These are phyloP conservation scores for Octopus sinensis DNA, from an alignment of 1,140 invertebrate species.

Conservation along the genomic window DNA sequence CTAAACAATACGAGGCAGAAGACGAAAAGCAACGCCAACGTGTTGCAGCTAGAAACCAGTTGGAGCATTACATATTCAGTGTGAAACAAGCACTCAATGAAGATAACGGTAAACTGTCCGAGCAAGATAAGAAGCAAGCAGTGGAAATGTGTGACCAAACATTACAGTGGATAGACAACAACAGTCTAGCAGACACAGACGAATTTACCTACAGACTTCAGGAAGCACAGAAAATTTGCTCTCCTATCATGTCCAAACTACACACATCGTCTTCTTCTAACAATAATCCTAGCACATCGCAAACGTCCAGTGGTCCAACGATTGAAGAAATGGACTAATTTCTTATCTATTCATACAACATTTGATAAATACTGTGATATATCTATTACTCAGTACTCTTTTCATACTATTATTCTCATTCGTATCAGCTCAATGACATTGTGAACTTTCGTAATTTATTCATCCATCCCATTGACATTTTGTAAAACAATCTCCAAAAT, in stretches of 20 bases:
- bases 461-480: too few relatives aligned
- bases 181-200: conserved; percentile 64
- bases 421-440: too few relatives aligned
- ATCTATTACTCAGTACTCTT: too few relatives aligned
- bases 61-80: conserved; percentile 66
- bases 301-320: too few relatives aligned
- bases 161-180: conserved; percentile 90
- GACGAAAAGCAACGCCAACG: conserved; percentile 85
- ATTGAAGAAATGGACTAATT: too few relatives aligned
- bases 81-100: conserved; percentile 81
- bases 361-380: too few relatives aligned
- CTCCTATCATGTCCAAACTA: conserved; percentile 58
- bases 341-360: too few relatives aligned
- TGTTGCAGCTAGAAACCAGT: conserved; percentile 75
- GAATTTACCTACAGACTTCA: conserved; percentile 51
- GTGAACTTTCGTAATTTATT: too few relatives aligned
- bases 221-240: conserved; percentile 53
- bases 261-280: too few relatives aligned
- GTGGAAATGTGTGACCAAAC: conserved; percentile 87
- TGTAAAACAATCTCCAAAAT: too few relatives aligned
- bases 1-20: conserved; percentile 81
- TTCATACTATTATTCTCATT: too few relatives aligned
- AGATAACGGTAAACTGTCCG: conserved; percentile 68
- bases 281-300: too few relatives aligned
- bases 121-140: conserved; percentile 79